Percentiles rank a stretch among this genome's conserved stretches.
These are phyloP conservation scores for Gadopsis bispinosus DNA, from an alignment of 2,797 vertebrate genomes.

Conservation along the genomic window DNA sequence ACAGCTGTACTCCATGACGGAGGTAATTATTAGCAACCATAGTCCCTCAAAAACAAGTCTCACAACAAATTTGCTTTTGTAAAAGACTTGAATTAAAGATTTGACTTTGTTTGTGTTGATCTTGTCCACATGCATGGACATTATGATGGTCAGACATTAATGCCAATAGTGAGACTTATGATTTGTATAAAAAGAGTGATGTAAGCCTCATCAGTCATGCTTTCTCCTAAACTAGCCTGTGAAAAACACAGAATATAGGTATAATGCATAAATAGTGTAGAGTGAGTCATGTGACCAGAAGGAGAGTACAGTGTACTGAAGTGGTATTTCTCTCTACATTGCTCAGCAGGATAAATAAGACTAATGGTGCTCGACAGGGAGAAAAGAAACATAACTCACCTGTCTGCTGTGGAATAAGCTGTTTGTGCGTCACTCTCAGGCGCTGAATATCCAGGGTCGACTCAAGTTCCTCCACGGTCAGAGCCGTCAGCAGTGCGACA, in stretches of 20 bases:
- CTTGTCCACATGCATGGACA: not conserved
- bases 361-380: constrained; percentile 42
- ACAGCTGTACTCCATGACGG: not conserved
- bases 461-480: constrained; percentile 87
- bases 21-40: too few species aligned
- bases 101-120: not conserved
- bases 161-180: not conserved
- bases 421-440: constrained; percentile 67
- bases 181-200: not conserved
- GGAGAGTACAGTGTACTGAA: constrained; percentile 15
- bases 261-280: not conserved
- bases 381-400: constrained; percentile 23
- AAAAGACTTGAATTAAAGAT: not conserved
- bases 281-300: constrained; percentile 30
- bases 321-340: constrained; percentile 18
- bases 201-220: not conserved
- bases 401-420: not conserved
- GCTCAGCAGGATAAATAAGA: constrained; percentile 42
- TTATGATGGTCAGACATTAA: not conserved
- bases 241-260: too few species aligned
- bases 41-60: too few species aligned
- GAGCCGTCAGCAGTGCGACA: constrained; percentile 51
- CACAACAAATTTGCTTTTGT: not conserved
- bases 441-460: constrained; percentile 83
- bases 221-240: not conserved